Evolutionary conservation across 2,888 invertebrate genomes (phyloP).

Genomic region (Eristalinus aeneus): DNA sequence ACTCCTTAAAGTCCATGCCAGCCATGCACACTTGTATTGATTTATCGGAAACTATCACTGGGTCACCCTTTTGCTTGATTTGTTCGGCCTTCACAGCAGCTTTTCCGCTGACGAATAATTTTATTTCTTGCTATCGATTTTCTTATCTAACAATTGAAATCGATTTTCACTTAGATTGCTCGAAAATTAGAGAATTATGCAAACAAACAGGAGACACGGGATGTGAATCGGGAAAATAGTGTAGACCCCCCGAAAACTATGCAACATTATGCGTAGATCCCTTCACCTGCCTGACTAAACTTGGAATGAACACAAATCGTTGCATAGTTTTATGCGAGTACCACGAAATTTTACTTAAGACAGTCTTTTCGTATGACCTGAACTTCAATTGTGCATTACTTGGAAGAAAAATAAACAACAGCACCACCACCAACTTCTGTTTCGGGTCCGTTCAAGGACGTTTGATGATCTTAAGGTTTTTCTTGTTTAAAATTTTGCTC

Average conservation of each 20-base stretch:
- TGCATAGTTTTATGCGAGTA: slow-evolving; percentile 24
- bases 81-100: background rate
- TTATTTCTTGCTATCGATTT: background rate
- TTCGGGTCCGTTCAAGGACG: slow-evolving; percentile 11
- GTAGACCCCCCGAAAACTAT: slow-evolving; percentile 9
- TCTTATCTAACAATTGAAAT: background rate
- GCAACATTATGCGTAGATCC: slow-evolving; percentile 1
- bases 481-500: slow-evolving; percentile 65
- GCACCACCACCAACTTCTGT: background rate
- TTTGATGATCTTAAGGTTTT: slow-evolving; percentile 56
- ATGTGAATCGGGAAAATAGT: background rate
- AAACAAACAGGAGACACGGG: background rate
- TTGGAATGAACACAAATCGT: background rate
- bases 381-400: slow-evolving; percentile 28
- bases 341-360: background rate
- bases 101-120: background rate
- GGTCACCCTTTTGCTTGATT: slow-evolving; percentile 11
- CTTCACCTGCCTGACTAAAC: background rate
- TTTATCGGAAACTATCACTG: slow-evolving; percentile 44
- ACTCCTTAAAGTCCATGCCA: slow-evolving; percentile 82
- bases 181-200: background rate
- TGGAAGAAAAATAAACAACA: background rate
- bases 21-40: slow-evolving; percentile 17
- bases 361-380: background rate
- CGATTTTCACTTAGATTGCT: background rate